Evolutionary conservation across 2,113 vertebrate species (phyloP), one percentile per base, ranked within the genome.

Genomic region (Corydoras sp.): DNA sequence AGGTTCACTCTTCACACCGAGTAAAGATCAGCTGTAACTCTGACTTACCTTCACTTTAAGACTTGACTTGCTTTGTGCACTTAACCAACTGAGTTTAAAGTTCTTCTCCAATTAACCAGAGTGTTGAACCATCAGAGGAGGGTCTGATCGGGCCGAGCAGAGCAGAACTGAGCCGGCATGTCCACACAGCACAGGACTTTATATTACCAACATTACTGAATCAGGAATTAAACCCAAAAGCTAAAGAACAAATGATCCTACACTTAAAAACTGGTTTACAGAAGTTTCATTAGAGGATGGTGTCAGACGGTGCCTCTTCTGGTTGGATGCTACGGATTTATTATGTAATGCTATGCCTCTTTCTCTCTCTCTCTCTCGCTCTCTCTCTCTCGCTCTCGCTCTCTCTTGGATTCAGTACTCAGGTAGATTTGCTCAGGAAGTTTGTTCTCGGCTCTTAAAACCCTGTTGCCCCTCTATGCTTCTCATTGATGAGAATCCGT

Each of bases 291-390:
- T 30, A 62, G 43, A 43, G 69, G 64, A 54, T 53, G 10, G 24
- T 87, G 86, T 86, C 77, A 88, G 82, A 80, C 76, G 65, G 84
- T 79, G 76, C 82, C 65, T 77, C 84, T 84, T 79, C 86, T 72
- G 78, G 62, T 74, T 79, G 79, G 54, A 81, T 64, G 74, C 84
- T 79, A 82, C 78, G 72, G 80, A 79, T 74, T 83, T 86, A 85
- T 88, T 85, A 85, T 85, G 86, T 83, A 83, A 87, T 72, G 71
- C 69, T 75, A 72, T 56, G 70, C 66, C 65, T 82, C 77, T 65
- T 75, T 73, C 51, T 73, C 69, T 77, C 48, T 80, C 73, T 24
- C 58, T 77, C 71, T 73, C 63, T 65, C 53, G 56, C 56, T 73
- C 65, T 68, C 50, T 62, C 5, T 9, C 31, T 62, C 35, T 73